phyloP scores from a whole-genome alignment of 2,113 vertebrate species.

The Phocoena phocoena region DNA sequence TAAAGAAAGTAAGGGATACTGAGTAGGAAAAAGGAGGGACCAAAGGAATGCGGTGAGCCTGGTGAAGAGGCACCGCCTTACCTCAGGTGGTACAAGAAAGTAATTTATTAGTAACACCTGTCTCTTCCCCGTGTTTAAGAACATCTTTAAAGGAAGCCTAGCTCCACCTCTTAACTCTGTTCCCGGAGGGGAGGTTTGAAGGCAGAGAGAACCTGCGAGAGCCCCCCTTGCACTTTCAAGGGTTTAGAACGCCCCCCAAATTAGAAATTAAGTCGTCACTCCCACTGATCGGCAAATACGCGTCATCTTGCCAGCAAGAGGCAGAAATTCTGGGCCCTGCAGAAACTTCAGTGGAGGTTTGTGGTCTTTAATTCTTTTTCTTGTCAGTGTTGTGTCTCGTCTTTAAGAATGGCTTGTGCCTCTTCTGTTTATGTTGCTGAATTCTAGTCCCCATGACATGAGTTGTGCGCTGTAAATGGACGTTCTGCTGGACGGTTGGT shows the following conservation, averaged over 20 bases:
- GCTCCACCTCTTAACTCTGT: not conserved
- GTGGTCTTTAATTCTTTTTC: not conserved
- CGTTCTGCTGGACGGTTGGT: not conserved
- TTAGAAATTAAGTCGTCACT: not conserved
- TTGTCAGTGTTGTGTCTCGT: not conserved
- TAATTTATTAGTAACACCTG: not conserved
- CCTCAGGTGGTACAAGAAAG: not conserved
- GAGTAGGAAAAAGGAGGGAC: not conserved
- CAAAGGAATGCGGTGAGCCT: not conserved
- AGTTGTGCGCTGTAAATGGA: not conserved
- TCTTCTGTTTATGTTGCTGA: not conserved
- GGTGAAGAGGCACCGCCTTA: too few relatives aligned
- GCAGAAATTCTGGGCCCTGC: not conserved
- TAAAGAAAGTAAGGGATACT: not conserved
- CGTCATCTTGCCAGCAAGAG: not conserved
- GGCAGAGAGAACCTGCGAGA: not conserved
- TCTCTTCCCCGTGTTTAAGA: not conserved
- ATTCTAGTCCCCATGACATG: not conserved
- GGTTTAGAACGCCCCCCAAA: not conserved
- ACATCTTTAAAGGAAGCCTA: not conserved
- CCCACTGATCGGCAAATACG: rapidly evolving
- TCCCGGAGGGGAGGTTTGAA: not conserved
- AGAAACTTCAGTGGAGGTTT: not conserved
- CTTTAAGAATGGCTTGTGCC: not conserved
- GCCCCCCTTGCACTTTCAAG: too few relatives aligned